phyloP scores from a whole-genome alignment of 1,140 invertebrate species.

The Parapsyche elsis region DNA sequence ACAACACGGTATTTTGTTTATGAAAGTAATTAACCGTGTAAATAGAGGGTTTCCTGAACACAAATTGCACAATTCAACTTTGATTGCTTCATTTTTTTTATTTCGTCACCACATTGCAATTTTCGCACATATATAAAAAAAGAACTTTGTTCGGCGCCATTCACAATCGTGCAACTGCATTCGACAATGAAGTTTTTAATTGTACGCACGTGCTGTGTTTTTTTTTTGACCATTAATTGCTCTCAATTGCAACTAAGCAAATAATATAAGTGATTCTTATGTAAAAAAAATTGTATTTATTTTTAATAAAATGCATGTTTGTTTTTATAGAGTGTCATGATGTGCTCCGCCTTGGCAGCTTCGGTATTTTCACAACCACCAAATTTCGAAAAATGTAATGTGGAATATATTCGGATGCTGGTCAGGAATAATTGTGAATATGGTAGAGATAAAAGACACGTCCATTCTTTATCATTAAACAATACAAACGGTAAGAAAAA shows the following conservation, averaged over 20 bases:
- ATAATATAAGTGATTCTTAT: no score
- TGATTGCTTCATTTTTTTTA: neutral
- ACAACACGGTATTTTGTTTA: no score
- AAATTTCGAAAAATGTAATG: neutral
- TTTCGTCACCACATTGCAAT: neutral
- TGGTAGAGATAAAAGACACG: neutral
- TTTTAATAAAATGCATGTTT: neutral
- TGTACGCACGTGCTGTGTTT: neutral
- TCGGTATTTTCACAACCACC: neutral
- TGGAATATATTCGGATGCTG: neutral
- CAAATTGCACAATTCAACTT: neutral
- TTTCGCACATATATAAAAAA: neutral
- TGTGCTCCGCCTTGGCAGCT: constrained; percentile 23
- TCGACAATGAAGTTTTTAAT: neutral
- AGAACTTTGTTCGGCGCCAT: no score
- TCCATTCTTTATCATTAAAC: neutral
- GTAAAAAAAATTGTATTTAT: no score
- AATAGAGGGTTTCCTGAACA: no score
- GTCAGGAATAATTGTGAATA: constrained; percentile 6
- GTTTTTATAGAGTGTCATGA: constrained; percentile 26
- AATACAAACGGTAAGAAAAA: neutral
- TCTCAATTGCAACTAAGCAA: no score
- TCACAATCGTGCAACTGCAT: neutral
- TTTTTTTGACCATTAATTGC: no score
- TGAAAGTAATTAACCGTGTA: no score